Evolutionary conservation across 2,888 invertebrate species (phyloP), one percentile per base, ranked within the genome.

Genomic region (Cerceris ruficornis): DNA sequence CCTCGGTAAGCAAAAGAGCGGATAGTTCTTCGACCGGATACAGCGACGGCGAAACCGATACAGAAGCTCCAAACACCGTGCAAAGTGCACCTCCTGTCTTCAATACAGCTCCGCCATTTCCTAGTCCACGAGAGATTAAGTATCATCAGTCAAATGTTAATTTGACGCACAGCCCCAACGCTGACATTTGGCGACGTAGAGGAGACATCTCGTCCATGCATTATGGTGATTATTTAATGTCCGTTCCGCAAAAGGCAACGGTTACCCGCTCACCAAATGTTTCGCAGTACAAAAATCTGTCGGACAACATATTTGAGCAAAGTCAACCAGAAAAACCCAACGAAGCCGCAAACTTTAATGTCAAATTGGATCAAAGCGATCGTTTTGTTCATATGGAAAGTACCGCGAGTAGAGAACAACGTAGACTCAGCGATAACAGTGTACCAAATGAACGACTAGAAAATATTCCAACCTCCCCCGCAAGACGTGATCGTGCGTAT

Each of bases 21-120:
- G 91, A 90, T 52, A 91, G 90, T 69, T 90, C 91, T 0, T 91
- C 91, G 15, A 91, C 91, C 5, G 92, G 92, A 7, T 93, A 91
- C 66, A 93, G 93, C 77, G 93, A 93, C 60, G 93, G 93, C 50
- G 93, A 93, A 77, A 91, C 91, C n/a, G 93, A 93, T 57, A 91
- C 78, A 0, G 92, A 92, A 61, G 88, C 88, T 1, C 90, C 91
- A 0, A 90, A 84, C 61, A 84, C 90, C 0, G 88, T 92, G 6
- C 92, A 92, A 54, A 92, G 92, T 69, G 92, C 92, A 1, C 92
- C 92, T 0, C 92, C 92, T 15, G 84, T 90, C 15, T 92, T 92
- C 65, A 90, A 88, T 17, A 84, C 89, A 2, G 71, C 86, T 1
- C 85, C 90, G 4, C 84, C 89, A 1, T 92, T 90, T 54, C 80